Conservation (phyloP, 30 jellyfish, hydroid and myxozoan species). For the Chironex yamaguchii region DNA sequence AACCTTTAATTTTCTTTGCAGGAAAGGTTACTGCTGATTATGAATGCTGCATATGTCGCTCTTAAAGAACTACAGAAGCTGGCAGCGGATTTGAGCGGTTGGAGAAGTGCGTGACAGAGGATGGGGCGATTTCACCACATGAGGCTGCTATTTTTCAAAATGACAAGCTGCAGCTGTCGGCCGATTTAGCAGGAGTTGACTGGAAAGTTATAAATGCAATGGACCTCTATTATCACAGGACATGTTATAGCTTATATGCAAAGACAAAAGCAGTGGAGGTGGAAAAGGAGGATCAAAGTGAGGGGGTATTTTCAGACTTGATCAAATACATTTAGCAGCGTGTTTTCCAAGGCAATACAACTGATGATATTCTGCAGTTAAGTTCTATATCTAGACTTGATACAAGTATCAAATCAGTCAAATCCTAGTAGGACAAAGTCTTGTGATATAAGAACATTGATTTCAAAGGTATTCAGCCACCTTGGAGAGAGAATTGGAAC, state of each 20-base stretch:
- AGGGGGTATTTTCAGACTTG: no score
- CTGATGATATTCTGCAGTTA: no score
- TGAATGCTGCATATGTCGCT: constrained; percentile 55
- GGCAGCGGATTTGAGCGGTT: constrained; percentile 42
- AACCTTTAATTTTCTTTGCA: not conserved
- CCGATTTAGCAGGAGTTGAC: constrained; percentile 6
- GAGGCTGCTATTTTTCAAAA: constrained; percentile 4
- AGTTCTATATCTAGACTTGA: no score
- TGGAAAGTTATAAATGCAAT: constrained; percentile 25
- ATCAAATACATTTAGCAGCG: no score
- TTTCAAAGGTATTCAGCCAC: no score
- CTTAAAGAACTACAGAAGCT: not conserved
- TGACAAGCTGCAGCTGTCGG: not conserved
- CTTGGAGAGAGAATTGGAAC: no score
- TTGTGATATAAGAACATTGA: no score
- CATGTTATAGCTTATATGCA: constrained; percentile 48
- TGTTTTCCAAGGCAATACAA: no score
- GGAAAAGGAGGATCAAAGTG: no score
- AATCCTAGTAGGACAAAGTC: no score
- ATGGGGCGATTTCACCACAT: constrained; percentile 4
- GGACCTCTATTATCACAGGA: constrained; percentile 6
- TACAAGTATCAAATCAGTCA: no score
- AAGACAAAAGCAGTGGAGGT: no score
- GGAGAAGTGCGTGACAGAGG: constrained; percentile 34
- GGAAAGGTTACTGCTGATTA: constrained; percentile 19